A percentile compares a stretch with the other conserved stretches of the same genome.
These are phyloP conservation scores for Emydura subglobosa DNA, from an alignment of 2,113 vertebrate genomes.

Conservation along the genomic window DNA sequence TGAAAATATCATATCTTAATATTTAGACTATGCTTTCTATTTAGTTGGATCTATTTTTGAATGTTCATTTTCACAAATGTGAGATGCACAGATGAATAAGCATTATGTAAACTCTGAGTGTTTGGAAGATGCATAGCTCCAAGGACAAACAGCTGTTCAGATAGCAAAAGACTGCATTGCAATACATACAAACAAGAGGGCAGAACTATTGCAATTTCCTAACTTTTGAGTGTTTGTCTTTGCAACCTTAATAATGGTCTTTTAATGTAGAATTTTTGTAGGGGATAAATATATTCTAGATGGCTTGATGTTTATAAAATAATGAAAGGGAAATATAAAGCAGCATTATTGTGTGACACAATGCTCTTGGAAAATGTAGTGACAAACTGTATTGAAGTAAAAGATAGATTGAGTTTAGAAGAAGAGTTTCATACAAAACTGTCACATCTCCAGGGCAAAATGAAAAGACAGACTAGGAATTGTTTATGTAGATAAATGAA, in stretches of 20 bases:
- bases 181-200: background rate
- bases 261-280: background rate
- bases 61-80: background rate
- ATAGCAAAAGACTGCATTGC: background rate
- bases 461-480: background rate
- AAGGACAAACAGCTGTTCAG: background rate
- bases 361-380: background rate
- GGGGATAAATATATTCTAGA: background rate
- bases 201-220: background rate
- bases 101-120: background rate
- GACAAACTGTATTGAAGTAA: background rate
- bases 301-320: background rate
- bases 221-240: background rate
- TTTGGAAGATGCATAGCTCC: background rate
- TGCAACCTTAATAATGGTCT: background rate
- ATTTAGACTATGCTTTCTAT: background rate
- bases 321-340: background rate
- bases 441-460: background rate
- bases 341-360: accelerated
- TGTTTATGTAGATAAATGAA: background rate
- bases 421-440: accelerated
- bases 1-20: background rate
- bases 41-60: background rate
- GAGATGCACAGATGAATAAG: background rate
- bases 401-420: background rate